Conservation (phyloP, 1,140 invertebrate species). For the Cotesia glomerata region DNA sequence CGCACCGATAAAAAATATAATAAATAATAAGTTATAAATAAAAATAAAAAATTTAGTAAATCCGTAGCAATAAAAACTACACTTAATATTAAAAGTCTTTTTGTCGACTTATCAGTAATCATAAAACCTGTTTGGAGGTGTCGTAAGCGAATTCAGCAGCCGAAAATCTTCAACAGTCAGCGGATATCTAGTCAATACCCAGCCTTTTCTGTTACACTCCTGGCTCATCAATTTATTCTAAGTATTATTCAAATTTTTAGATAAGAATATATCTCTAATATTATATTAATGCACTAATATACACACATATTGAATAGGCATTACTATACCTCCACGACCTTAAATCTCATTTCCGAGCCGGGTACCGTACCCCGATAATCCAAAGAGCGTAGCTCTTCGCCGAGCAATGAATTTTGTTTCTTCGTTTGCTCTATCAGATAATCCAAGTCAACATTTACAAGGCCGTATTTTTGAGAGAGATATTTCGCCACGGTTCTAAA, state of each 20-base stretch:
- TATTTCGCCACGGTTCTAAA: conserved; percentile 43
- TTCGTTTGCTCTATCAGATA: conserved; percentile 61
- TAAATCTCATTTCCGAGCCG: conserved; percentile 59
- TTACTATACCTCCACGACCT: conserved; percentile 46
- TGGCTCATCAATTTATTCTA: conserved; percentile 47
- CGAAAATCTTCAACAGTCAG: conserved; percentile 65
- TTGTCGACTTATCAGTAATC: no score
- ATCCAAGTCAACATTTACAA: conserved; percentile 64
- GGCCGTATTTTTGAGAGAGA: conserved; percentile 44
- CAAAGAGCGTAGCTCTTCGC: conserved; percentile 57
- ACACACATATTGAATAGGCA: no score
- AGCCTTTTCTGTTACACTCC: conserved; percentile 68
- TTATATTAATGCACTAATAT: no score
- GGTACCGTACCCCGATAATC: conserved; percentile 55
- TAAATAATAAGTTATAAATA: conserved; percentile 17
- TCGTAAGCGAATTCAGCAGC: conserved; percentile 65
- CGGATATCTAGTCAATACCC: conserved; percentile 68
- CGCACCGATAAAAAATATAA: conserved; percentile 1
- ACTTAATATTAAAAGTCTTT: conserved; percentile 5
- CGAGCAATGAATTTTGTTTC: conserved; percentile 59
- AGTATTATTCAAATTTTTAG: conserved; percentile 2
- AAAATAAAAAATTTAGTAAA: not conserved
- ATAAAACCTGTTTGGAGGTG: conserved; percentile 68
- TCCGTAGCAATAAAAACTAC: not conserved
- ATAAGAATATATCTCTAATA: conserved; percentile 14